These are phyloP conservation scores for Noctua fimbriata DNA, from an alignment of 2,888 invertebrate species.

Conservation along the genomic window DNA sequence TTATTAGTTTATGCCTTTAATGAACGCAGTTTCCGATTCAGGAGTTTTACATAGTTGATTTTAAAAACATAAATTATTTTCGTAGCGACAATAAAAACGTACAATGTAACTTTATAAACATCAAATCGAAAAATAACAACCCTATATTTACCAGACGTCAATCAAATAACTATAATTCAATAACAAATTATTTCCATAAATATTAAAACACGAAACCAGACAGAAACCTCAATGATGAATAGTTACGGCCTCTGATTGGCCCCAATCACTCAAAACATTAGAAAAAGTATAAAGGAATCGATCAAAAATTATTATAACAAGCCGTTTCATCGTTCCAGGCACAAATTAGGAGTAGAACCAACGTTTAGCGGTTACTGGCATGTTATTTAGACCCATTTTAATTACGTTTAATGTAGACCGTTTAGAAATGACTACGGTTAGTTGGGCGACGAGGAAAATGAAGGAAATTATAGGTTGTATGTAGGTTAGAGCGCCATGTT, in stretches of 20 bases:
- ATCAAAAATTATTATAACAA: slow-evolving; percentile 73
- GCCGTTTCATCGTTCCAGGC: slow-evolving; percentile 73
- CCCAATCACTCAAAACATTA: slow-evolving; percentile 59
- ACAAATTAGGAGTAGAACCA: slow-evolving; percentile 72
- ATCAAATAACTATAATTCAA: slow-evolving; percentile 44
- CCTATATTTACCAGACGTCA: slow-evolving; percentile 42
- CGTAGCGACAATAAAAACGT: neutral
- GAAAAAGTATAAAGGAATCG: slow-evolving; percentile 62
- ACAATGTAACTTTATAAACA: slow-evolving; percentile 2
- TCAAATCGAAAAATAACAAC: slow-evolving; percentile 27
- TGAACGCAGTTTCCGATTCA: neutral
- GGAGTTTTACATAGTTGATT: neutral
- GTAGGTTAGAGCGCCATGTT: slow-evolving; percentile 58
- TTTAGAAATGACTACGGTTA: slow-evolving; percentile 77
- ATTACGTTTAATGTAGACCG: slow-evolving; percentile 78
- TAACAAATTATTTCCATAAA: slow-evolving; percentile 44
- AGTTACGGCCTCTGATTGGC: slow-evolving; percentile 63
- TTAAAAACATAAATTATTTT: neutral
- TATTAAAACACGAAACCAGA: slow-evolving; percentile 34
- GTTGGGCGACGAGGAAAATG: slow-evolving; percentile 70
- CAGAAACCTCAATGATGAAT: slow-evolving; percentile 54
- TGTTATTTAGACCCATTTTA: slow-evolving; percentile 79
- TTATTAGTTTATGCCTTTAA: neutral
- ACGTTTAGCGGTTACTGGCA: slow-evolving; percentile 71
- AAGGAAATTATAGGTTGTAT: slow-evolving; percentile 72